phyloP scores from a whole-genome alignment of 2,888 invertebrate genomes.

The Acrobasis suavella region DNA sequence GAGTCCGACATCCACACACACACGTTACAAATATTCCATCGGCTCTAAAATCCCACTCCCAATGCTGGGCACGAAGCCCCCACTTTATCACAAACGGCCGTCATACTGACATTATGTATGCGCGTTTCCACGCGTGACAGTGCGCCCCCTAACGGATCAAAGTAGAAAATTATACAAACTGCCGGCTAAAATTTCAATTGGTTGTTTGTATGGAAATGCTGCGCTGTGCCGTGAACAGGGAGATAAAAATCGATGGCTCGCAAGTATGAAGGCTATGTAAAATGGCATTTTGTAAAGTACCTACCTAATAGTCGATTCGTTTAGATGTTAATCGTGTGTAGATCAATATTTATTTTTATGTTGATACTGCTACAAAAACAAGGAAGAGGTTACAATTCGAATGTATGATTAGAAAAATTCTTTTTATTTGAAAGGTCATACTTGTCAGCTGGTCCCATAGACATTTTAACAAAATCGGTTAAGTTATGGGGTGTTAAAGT shows the following conservation, averaged over 20 bases:
- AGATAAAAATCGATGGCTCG: constrained; percentile 23
- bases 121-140: constrained; percentile 19
- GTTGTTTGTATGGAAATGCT: constrained; percentile 31
- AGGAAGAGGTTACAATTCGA: no score
- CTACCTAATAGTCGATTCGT: neutral
- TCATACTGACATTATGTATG: constrained; percentile 19
- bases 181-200: constrained; percentile 27
- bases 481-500: no score
- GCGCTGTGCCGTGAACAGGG: constrained; percentile 16
- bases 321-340: neutral
- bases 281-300: neutral
- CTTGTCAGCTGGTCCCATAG: no score
- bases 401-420: no score
- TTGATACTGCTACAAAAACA: no score
- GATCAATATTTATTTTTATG: neutral
- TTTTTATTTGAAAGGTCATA: no score
- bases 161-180: constrained; percentile 24
- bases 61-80: constrained; percentile 14
- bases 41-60: neutral
- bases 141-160: constrained; percentile 23
- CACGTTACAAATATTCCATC: neutral
- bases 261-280: constrained; percentile 12
- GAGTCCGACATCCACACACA: no score
- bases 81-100: constrained; percentile 11
- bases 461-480: no score